These are phyloP conservation scores for Bagarius yarrelli DNA, from an alignment of 2,113 vertebrate genomes.

Conservation along the genomic window DNA sequence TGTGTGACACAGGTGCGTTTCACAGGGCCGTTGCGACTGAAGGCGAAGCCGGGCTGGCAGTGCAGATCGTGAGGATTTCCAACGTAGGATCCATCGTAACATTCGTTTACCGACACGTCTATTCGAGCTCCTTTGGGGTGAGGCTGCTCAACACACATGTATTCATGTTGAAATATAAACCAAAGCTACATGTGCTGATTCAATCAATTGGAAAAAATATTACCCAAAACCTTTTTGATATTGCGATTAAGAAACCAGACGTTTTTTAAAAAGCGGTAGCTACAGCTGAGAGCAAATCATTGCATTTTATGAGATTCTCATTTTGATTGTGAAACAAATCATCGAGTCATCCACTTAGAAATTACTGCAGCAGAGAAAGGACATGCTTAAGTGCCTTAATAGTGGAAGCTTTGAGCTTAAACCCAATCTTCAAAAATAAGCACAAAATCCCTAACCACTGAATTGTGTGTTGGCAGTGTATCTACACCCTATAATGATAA, in stretches of 20 bases:
- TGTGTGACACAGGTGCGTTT: slow-evolving; percentile 97
- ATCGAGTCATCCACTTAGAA: too few relatives aligned
- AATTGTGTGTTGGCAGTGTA: too few relatives aligned
- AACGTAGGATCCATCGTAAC: slow-evolving; percentile 98
- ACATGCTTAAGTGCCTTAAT: too few relatives aligned
- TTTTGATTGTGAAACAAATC: too few relatives aligned
- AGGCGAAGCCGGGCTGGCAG: slow-evolving; percentile 96
- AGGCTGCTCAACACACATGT: slow-evolving; percentile 73
- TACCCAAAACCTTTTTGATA: too few relatives aligned
- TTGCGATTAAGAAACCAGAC: neutral
- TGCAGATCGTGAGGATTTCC: slow-evolving; percentile 99
- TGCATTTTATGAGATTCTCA: too few relatives aligned
- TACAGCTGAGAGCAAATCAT: neutral
- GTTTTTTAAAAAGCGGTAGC: neutral
- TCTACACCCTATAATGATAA: too few relatives aligned
- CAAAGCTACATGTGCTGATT: neutral
- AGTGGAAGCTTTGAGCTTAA: too few relatives aligned
- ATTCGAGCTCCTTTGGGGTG: slow-evolving; percentile 98
- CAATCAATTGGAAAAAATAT: neutral
- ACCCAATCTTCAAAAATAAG: too few relatives aligned
- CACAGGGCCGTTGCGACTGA: slow-evolving; percentile 96
- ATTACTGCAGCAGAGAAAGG: too few relatives aligned
- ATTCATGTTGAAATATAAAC: neutral
- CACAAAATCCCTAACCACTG: too few relatives aligned
- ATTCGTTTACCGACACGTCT: slow-evolving; percentile 98